These are phyloP conservation scores for Araneus ventricosus DNA, from an alignment of 1,140 invertebrate genomes.

Conservation along the genomic window DNA sequence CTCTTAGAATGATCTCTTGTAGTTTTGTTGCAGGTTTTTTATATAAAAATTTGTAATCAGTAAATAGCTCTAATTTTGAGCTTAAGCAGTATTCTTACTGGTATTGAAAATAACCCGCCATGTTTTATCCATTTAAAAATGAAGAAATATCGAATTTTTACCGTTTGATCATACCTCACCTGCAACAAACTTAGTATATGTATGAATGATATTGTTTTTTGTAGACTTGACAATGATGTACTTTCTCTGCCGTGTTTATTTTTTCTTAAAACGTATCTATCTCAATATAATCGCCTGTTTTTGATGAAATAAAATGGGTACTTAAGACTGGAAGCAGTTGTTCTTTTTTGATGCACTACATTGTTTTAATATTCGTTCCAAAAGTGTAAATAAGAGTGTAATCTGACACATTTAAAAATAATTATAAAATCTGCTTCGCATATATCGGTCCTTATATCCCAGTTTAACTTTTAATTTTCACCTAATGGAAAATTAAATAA, in stretches of 20 bases:
- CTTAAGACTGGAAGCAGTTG: conserved; percentile 58
- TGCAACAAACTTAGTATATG: conserved; percentile 69
- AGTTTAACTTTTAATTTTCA: too few species aligned
- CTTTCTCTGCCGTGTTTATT: conserved; percentile 64
- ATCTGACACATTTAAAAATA: background rate
- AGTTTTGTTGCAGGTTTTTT: conserved; percentile 72
- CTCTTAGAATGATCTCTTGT: conserved; percentile 68
- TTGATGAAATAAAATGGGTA: conserved; percentile 75
- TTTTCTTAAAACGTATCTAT: conserved; percentile 60
- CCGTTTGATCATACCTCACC: conserved; percentile 48
- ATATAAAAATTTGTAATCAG: conserved; percentile 57
- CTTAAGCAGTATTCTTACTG: conserved; percentile 55
- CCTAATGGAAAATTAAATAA: background rate
- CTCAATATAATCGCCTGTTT: conserved; percentile 70
- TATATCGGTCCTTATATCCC: too few species aligned
- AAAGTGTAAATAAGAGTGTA: background rate
- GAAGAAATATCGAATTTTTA: conserved; percentile 28
- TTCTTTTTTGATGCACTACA: background rate
- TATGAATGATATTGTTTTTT: conserved; percentile 62
- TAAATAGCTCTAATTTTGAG: conserved; percentile 48
- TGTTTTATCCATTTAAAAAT: conserved; percentile 42
- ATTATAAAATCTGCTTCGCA: too few species aligned
- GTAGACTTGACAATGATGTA: conserved; percentile 64
- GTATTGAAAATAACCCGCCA: conserved; percentile 28
- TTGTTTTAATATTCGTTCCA: background rate